These are phyloP conservation scores for Acrobasis consociella DNA, from an alignment of 2,888 invertebrate genomes.

Conservation along the genomic window DNA sequence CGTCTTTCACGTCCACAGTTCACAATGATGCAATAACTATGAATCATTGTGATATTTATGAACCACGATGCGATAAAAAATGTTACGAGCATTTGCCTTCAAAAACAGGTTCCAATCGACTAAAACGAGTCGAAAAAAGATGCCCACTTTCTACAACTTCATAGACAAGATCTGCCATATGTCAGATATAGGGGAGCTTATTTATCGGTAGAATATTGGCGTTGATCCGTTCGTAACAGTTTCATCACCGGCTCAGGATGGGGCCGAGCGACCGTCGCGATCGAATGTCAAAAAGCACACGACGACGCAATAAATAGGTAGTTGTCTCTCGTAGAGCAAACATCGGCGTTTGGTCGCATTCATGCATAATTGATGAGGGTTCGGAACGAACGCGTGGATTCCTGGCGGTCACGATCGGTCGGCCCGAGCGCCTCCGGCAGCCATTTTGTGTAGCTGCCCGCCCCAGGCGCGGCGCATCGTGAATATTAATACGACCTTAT, in stretches of 20 bases:
- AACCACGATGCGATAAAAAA: conserved; percentile 27
- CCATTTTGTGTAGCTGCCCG: conserved; percentile 77
- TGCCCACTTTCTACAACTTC: conserved; percentile 15
- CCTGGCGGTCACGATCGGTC: conserved; percentile 77
- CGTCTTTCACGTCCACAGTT: conserved; percentile 36
- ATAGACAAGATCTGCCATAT: conserved; percentile 32
- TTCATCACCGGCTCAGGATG: conserved; percentile 52
- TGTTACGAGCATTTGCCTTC: background rate
- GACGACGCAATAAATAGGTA: conserved; percentile 80
- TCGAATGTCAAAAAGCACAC: conserved; percentile 80
- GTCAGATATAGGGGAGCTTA: conserved; percentile 33
- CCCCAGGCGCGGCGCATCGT: conserved; percentile 61
- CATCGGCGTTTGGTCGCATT: conserved; percentile 78
- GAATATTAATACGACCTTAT: conserved; percentile 73
- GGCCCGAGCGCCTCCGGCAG: conserved; percentile 69
- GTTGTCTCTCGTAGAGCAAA: conserved; percentile 79
- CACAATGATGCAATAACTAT: conserved; percentile 55
- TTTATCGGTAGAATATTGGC: conserved; percentile 37
- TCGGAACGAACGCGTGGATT: conserved; percentile 74
- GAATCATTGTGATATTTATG: conserved; percentile 48
- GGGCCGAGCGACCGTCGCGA: conserved; percentile 56
- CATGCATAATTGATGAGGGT: conserved; percentile 82
- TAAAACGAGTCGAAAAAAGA: background rate
- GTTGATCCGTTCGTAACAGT: conserved; percentile 50
- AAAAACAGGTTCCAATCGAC: conserved; percentile 8